Evolutionary conservation across 2,797 vertebrate genomes (phyloP), one percentile per base, ranked within the genome.

Genomic region (Gila robusta): DNA sequence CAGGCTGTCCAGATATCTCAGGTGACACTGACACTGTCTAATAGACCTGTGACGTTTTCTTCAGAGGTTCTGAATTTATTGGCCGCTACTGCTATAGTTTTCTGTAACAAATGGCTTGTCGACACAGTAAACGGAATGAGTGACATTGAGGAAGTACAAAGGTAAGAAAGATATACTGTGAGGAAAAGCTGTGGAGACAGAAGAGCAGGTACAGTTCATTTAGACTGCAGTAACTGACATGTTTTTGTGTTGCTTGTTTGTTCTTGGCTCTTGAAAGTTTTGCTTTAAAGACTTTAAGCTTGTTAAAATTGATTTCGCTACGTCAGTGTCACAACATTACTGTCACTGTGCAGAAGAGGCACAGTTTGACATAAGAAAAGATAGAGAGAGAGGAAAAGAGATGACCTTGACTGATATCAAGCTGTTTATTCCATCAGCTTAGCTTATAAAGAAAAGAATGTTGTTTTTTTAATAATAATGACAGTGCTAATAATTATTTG

Each of bases 251-350:
- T 14, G 26, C 28, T 28, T 73, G 37, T 80, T 80, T 73, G 37
- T 41, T 64, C 32, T 16, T 62, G 39, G 28, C 69, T 66, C n/a
- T 80, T 35, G 28, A 71, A 41, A 32, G 44, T 37, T 74, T 67
- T 76, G 16, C 70, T 79, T 23, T 74, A 85, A 54, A 82, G 70
- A 37, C 73, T 74, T 59, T 35, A 72, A 47, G 73, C 79, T 88
- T 52, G 39, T 89, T 82, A 72, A n/a, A 84, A 66, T 86, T 74
- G 77, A 84, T 81, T 49, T 83, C 39, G 72, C 26, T 41, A 28
- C 16, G 26, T 70, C 44, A 16, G 26, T 54, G 39, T 59, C 74
- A 54, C 66, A 71, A 39, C 78, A 85, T 73, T 83, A 79, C 64
- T 69, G 62, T 70, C 81, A 62, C 62, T 67, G 12, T 44, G 59